Evolutionary conservation across 1,140 invertebrate genomes (phyloP), one percentile per base, ranked within the genome.

Genomic region (Heliconius himera): DNA sequence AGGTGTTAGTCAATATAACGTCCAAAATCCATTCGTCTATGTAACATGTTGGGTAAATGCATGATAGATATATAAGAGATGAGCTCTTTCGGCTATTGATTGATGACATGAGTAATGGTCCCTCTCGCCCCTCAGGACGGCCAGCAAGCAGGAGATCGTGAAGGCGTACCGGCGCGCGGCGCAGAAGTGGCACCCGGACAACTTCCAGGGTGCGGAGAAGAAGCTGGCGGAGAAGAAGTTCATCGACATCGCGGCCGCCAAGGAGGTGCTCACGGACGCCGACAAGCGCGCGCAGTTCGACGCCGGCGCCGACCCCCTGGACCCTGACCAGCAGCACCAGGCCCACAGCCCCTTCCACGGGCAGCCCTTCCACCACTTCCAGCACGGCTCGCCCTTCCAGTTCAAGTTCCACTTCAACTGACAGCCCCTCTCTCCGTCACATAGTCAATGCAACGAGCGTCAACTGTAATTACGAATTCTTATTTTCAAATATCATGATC

Each of bases 151-250:
- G 87, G 98, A 99, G 93, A 99, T 99, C 22, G 95, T 97, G 1
- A 99, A 99, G 95, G 99, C 99, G 8, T 99, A 99, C 94, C 96
- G 99, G 82, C 99, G 99, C 96, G 96, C 98, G 75, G 99, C 99
- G 20, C 98, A 99, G 93, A 98, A 99, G 93, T 99, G 99, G 99
- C 99, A 99, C 96, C 99, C 99, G 0, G 99, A 99, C 94, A 99
- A 99, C 94, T 99, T 97, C 91, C 96, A 97, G 83, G 97, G 96
- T 8, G 97, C 98, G 74, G 98, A 98, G 85, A 99, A 99, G 94
- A 98, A 99, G 90, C 95, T 97, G 46, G 99, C 99, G 0, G 98
- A 99, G 92, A 99, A 99, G 91, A 99, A 98, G 94, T 99, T 99
- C 89, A 99, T 99, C 81, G 99, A 99, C 91, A 99, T 99, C 87